Conservation (phyloP, 2,888 invertebrate genomes). For the Drosophila rubida region DNA sequence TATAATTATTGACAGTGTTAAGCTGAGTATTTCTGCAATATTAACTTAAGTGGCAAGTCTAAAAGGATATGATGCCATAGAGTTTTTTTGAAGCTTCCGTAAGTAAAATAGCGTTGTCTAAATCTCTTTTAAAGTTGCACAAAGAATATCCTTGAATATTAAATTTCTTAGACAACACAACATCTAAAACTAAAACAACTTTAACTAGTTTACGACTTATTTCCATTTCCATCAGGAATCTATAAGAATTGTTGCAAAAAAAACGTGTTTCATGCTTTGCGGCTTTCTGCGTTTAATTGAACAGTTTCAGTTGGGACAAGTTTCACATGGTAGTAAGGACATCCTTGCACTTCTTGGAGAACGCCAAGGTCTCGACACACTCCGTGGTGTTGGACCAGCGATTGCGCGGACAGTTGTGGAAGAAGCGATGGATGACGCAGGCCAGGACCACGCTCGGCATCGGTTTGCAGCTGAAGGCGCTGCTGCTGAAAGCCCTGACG, state of each 20-base stretch:
- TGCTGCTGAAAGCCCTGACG: conserved; percentile 42
- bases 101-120: too few relatives aligned
- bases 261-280: not conserved
- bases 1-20: not conserved
- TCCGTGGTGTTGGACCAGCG: conserved; percentile 73
- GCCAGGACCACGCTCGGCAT: conserved; percentile 69
- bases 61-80: too few relatives aligned
- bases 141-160: too few relatives aligned
- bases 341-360: conserved; percentile 73
- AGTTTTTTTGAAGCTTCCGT: too few relatives aligned
- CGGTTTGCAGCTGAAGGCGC: conserved; percentile 53
- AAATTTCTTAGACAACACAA: too few relatives aligned
- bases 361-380: conserved; percentile 65
- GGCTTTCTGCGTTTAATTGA: not conserved
- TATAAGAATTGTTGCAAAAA: too few relatives aligned
- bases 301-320: not conserved
- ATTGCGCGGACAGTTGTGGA: conserved; percentile 70
- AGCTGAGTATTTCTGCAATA: too few relatives aligned
- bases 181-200: too few relatives aligned
- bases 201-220: too few relatives aligned
- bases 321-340: conserved; percentile 68
- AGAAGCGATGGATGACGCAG: conserved; percentile 69
- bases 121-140: too few relatives aligned
- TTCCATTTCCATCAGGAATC: too few relatives aligned
- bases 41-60: too few relatives aligned